Conservation (phyloP, 2,797 vertebrate genomes). For the Limnodromus scolopaceus region DNA sequence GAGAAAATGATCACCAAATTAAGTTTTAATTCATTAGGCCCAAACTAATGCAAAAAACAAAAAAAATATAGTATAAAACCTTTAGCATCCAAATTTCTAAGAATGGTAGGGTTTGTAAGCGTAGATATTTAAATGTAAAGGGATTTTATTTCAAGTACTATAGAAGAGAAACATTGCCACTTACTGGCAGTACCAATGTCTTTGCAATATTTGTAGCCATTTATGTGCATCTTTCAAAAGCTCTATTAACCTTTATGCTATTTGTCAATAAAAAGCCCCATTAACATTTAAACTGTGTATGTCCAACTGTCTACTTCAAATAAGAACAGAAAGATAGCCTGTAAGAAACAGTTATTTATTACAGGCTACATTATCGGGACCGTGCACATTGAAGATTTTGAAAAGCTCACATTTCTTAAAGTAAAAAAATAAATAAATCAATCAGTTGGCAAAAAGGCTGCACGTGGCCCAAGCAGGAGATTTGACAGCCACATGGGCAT, state of each 20-base stretch:
- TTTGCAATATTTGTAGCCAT: not conserved
- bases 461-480: not conserved
- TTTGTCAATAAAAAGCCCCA: slow-evolving; percentile 66
- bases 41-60: not conserved
- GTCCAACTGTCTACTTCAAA: slow-evolving; percentile 32
- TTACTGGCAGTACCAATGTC: slow-evolving; percentile 3
- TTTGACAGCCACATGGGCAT: not conserved
- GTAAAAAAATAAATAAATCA: not conserved
- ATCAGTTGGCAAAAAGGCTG: not conserved
- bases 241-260: slow-evolving; percentile 64
- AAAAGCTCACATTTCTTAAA: not conserved
- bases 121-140: slow-evolving; percentile 13
- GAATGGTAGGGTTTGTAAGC: not conserved
- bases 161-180: slow-evolving; percentile 63
- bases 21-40: not conserved
- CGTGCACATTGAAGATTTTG: not conserved
- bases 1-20: not conserved
- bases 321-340: slow-evolving; percentile 35
- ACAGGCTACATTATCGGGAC: not conserved
- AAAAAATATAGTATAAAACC: not conserved
- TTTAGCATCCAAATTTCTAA: not conserved
- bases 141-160: not conserved
- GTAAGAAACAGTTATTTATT: not conserved
- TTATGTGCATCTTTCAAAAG: slow-evolving; percentile 53
- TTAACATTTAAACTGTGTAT: slow-evolving; percentile 67